A percentile compares a stretch with the other conserved stretches of the same genome.
Evolutionary conservation across 2,888 invertebrate species (phyloP).

Genomic region (Glyphotaelius pellucidus): DNA sequence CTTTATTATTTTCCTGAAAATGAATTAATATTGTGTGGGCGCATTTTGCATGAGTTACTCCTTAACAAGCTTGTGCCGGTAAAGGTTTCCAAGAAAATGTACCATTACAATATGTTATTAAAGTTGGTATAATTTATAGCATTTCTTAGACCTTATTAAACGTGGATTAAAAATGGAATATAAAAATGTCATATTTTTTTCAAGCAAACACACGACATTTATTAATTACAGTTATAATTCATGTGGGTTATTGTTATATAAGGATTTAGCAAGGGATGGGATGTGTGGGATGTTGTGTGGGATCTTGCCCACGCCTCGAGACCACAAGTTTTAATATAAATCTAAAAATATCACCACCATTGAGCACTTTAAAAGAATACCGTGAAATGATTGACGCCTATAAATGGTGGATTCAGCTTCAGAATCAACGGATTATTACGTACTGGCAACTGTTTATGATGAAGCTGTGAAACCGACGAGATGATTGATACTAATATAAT

Average conservation of each 20-base stretch:
- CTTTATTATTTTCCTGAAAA: not conserved
- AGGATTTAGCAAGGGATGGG: not conserved
- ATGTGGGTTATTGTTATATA: not conserved
- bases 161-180: not conserved
- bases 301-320: not conserved
- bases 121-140: not conserved
- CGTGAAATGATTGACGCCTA: not conserved
- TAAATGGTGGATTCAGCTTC: not conserved
- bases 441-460: not conserved
- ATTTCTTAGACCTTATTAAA: not conserved
- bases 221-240: not conserved
- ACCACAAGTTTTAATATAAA: not conserved
- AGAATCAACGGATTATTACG: not conserved
- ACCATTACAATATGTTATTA: not conserved
- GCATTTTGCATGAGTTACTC: not conserved
- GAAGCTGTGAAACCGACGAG: not conserved
- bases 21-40: not conserved
- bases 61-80: not conserved
- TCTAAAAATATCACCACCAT: not conserved
- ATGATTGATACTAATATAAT: constrained; percentile 37
- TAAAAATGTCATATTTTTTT: not conserved
- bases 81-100: not conserved
- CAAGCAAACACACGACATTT: not conserved
- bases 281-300: not conserved
- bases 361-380: not conserved